A percentile compares a stretch with the other conserved stretches of the same genome.
These are phyloP conservation scores for Xiphorhynchus elegans DNA, from an alignment of 2,113 vertebrate species.

Conservation along the genomic window DNA sequence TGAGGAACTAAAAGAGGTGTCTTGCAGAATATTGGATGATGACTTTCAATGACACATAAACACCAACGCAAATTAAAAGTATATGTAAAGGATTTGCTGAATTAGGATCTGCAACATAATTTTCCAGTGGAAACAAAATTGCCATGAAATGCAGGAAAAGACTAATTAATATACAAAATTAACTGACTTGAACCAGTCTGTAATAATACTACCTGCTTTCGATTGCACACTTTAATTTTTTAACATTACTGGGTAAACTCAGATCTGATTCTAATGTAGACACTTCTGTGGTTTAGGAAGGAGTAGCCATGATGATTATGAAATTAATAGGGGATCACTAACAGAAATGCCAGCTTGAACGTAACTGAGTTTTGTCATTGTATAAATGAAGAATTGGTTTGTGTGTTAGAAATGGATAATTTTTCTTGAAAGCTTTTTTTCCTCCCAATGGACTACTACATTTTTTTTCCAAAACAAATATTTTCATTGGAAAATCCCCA, in stretches of 20 bases:
- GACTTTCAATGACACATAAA: background rate
- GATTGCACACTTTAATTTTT: background rate
- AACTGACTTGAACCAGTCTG: background rate
- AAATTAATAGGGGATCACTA: background rate
- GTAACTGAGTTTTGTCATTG: background rate
- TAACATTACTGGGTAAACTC: background rate
- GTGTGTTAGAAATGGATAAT: background rate
- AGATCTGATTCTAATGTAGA: background rate
- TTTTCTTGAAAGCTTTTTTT: background rate
- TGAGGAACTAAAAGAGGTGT: background rate
- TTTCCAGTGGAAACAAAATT: background rate
- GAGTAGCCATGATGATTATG: background rate
- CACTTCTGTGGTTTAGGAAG: background rate
- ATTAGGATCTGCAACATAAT: background rate
- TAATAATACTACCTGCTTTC: background rate
- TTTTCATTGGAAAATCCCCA: background rate
- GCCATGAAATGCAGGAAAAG: background rate
- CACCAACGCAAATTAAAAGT: background rate
- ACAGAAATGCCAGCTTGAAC: background rate
- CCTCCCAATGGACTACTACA: fast-evolving
- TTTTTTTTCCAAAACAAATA: background rate
- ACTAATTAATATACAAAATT: background rate
- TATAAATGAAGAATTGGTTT: background rate
- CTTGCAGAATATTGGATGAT: background rate
- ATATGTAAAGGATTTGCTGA: background rate